phyloP scores from a whole-genome alignment of 2,888 invertebrate genomes.

The Clistopyga incitator region DNA sequence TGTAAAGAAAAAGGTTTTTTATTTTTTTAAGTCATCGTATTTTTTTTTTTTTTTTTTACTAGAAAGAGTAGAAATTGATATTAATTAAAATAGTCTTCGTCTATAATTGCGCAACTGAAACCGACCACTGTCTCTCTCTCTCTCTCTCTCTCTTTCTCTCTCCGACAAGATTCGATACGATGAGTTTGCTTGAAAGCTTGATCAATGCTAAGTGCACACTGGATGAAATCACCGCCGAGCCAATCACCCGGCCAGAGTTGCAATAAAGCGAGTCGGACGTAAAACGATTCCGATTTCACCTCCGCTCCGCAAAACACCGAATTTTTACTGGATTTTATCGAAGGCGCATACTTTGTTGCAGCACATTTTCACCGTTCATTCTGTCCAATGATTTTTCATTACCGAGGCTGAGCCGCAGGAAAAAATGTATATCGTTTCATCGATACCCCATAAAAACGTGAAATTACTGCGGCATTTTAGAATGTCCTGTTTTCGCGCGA shows the following conservation, averaged over 20 bases:
- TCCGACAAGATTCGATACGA: slow-evolving; percentile 12
- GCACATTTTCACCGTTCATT: background rate
- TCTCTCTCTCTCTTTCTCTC: no score
- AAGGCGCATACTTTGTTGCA: no score
- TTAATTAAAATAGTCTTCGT: slow-evolving; percentile 27
- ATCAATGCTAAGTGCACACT: background rate
- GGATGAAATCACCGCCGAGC: slow-evolving; percentile 12
- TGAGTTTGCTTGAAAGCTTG: slow-evolving; percentile 1
- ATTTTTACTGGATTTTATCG: background rate
- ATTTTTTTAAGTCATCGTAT: background rate
- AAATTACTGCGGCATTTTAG: slow-evolving; percentile 34
- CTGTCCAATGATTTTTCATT: background rate
- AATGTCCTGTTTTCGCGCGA: background rate
- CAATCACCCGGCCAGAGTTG: background rate
- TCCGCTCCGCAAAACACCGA: background rate
- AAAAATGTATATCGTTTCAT: slow-evolving; percentile 57
- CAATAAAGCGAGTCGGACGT: slow-evolving; percentile 12
- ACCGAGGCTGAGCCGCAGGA: background rate
- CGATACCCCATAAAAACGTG: slow-evolving; percentile 43
- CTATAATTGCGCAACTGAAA: slow-evolving; percentile 35
- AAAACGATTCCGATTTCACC: slow-evolving; percentile 31
- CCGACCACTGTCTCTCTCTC: no score
- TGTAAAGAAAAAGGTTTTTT: background rate
- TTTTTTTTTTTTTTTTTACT: no score
- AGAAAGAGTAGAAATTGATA: slow-evolving; percentile 1